Conservation (phyloP, 2,888 invertebrate species). For the Nipponacmea schrenckii region DNA sequence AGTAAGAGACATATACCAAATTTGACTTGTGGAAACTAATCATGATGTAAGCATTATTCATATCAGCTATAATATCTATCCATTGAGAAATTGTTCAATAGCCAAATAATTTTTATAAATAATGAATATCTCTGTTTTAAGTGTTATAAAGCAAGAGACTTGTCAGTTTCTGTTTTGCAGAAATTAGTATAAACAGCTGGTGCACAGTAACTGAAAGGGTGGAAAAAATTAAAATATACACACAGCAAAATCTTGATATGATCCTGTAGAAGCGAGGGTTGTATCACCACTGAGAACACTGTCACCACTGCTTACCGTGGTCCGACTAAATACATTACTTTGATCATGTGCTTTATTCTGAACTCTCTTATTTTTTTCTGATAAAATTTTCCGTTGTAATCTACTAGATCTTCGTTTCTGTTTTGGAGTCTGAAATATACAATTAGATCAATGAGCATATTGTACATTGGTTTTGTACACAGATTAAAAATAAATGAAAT, state of each 20-base stretch:
- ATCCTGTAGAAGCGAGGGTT: conserved; percentile 52
- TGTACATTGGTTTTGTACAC: no score
- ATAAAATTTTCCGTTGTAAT: conserved; percentile 46
- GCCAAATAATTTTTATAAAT: no score
- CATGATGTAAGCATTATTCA: no score
- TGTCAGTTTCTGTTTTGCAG: no score
- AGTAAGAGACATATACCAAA: no score
- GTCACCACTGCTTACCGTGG: conserved; percentile 50
- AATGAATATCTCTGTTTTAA: no score
- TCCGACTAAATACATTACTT: conserved; percentile 48
- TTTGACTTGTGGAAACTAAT: no score
- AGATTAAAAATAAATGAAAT: no score
- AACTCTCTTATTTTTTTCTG: conserved; percentile 34
- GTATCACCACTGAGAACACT: conserved; percentile 40
- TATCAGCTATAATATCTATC: no score
- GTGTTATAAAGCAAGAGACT: no score
- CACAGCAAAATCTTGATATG: conserved; percentile 61
- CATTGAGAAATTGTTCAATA: no score
- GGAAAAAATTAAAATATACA: conserved; percentile 36
- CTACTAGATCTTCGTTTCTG: conserved; percentile 47
- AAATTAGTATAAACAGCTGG: neutral
- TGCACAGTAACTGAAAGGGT: conserved; percentile 4
- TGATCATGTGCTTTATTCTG: conserved; percentile 24
- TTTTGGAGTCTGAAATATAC: conserved; percentile 41
- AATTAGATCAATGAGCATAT: conserved; percentile 7